Evolutionary conservation across 2,113 vertebrate genomes (phyloP).

Genomic region (Desmodus rotundus): DNA sequence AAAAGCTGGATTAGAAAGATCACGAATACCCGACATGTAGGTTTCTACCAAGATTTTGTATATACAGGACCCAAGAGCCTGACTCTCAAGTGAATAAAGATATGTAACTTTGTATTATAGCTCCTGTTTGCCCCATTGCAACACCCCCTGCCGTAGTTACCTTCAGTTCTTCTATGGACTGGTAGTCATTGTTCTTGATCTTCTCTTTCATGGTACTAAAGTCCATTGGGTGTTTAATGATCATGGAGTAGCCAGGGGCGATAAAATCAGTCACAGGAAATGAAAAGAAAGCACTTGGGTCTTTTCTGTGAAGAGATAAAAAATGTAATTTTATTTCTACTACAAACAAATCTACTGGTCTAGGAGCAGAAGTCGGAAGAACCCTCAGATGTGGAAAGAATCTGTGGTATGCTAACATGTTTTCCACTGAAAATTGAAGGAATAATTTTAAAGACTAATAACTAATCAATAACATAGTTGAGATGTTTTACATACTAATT

Average conservation of each 20-base stretch:
- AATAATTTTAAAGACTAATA: not conserved
- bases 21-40: not conserved
- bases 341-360: conserved; percentile 64
- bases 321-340: conserved; percentile 60
- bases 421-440: conserved; percentile 2
- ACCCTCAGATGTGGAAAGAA: conserved; percentile 12
- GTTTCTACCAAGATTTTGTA: conserved; percentile 34
- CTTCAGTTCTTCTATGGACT: conserved; percentile 95
- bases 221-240: conserved; percentile 98
- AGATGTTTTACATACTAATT: not conserved
- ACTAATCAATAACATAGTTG: not conserved
- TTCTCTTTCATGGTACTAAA: conserved; percentile 98
- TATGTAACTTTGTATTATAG: no score
- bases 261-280: conserved; percentile 99
- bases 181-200: conserved; percentile 93
- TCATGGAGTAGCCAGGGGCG: conserved; percentile 94
- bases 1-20: conserved; percentile 47
- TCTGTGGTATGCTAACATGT: not conserved
- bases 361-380: conserved; percentile 64
- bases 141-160: no score
- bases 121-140: no score
- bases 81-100: not conserved
- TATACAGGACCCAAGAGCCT: not conserved
- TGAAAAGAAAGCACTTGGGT: conserved; percentile 96
- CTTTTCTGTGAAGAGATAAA: conserved; percentile 87